These are phyloP conservation scores for Aspidoscelis tigris DNA, from an alignment of 2,113 vertebrate species.

Conservation along the genomic window DNA sequence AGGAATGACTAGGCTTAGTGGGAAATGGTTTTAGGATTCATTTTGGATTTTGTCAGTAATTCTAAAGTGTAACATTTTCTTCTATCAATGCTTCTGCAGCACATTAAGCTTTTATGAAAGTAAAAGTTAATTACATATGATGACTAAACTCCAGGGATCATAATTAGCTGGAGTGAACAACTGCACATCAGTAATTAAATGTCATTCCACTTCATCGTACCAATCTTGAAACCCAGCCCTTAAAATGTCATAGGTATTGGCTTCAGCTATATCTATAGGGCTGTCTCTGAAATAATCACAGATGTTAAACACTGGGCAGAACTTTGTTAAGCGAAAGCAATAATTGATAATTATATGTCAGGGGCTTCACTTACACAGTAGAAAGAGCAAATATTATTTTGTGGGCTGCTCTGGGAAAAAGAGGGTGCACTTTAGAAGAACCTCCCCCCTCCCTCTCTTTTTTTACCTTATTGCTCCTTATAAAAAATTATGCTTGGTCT, in stretches of 20 bases:
- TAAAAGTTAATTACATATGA: conserved; percentile 94
- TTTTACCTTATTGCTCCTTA: fast-evolving
- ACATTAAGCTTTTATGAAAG: conserved; percentile 92
- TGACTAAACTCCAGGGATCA: conserved; percentile 89
- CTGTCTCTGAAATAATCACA: conserved; percentile 44
- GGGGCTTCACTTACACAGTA: conserved; percentile 13
- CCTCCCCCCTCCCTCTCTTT: background rate
- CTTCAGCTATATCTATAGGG: conserved; percentile 69
- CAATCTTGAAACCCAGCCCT: conserved; percentile 76
- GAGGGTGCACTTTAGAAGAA: background rate
- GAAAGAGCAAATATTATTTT: conserved; percentile 26
- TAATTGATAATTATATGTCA: conserved; percentile 43
- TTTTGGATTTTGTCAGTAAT: conserved; percentile 81
- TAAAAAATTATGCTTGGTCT: background rate
- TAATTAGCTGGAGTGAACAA: conserved; percentile 89
- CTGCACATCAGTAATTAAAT: conserved; percentile 93
- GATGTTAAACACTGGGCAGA: conserved; percentile 32
- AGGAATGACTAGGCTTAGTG: conserved; percentile 56
- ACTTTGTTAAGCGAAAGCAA: conserved; percentile 37
- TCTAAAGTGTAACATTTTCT: conserved; percentile 75
- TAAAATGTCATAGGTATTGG: conserved; percentile 75
- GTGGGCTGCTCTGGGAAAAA: background rate
- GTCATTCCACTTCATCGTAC: conserved; percentile 87
- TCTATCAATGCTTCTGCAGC: conserved; percentile 65
- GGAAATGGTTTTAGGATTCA: conserved; percentile 73